Percentiles rank a stretch among this genome's conserved stretches.
These are phyloP conservation scores for Agonopterix alstromeriana DNA, from an alignment of 2,888 invertebrate genomes.

Conservation along the genomic window DNA sequence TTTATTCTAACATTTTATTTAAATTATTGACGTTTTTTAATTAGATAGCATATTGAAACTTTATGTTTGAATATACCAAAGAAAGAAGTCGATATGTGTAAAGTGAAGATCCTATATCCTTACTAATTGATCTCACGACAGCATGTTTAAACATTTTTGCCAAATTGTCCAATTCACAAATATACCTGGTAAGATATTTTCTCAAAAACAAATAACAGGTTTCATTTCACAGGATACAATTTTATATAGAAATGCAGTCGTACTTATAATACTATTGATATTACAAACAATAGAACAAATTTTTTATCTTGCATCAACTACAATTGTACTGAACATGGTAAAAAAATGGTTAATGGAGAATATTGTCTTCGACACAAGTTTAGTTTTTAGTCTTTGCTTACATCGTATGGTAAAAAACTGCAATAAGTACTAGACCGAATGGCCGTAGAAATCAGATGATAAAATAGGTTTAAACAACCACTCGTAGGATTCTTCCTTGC, in stretches of 20 bases:
- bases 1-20: too few relatives aligned
- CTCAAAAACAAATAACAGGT: too few relatives aligned
- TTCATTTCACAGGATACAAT: too few relatives aligned
- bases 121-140: too few relatives aligned
- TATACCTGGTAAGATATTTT: too few relatives aligned
- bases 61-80: constrained; percentile 13
- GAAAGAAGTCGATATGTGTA: constrained; percentile 24
- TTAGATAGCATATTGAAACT: constrained; percentile 18
- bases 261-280: not conserved
- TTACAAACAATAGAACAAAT: not conserved
- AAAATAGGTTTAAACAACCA: constrained; percentile 1
- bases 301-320: not conserved
- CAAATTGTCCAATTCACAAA: too few relatives aligned
- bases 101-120: constrained; percentile 1
- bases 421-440: not conserved
- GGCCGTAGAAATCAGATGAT: not conserved
- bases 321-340: not conserved
- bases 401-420: not conserved
- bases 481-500: constrained; percentile 15
- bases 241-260: too few relatives aligned
- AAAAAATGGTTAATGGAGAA: constrained; percentile 15
- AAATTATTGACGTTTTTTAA: not conserved
- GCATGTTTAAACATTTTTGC: too few relatives aligned
- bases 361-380: constrained; percentile 41
- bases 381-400: constrained; percentile 2